Evolutionary conservation across 2,797 vertebrate species (phyloP).

Genomic region (Decapterus maruadsi): DNA sequence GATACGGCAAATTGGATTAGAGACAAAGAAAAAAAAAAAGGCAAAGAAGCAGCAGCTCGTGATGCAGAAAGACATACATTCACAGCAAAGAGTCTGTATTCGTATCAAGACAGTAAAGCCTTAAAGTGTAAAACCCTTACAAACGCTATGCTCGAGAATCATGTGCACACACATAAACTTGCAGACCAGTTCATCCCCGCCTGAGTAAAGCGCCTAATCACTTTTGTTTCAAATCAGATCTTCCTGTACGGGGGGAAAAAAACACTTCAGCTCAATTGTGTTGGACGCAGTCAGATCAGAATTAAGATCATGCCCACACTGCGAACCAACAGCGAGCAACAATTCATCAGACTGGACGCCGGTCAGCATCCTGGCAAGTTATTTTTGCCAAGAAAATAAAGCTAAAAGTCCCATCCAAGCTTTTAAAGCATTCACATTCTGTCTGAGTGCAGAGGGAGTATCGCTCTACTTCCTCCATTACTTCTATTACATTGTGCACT

Average conservation of each 20-base stretch:
- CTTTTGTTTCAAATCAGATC: constrained; percentile 47
- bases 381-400: constrained; percentile 47
- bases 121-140: not conserved
- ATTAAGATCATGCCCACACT: constrained; percentile 18
- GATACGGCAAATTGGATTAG: not conserved
- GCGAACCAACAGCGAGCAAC: constrained; percentile 17
- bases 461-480: constrained; percentile 56
- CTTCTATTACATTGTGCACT: constrained; percentile 48
- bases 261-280: constrained; percentile 71
- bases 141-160: constrained; percentile 1
- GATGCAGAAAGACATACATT: not conserved
- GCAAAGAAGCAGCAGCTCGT: constrained; percentile 3
- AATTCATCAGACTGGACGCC: constrained; percentile 20
- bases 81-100: not conserved
- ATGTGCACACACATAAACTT: constrained; percentile 3
- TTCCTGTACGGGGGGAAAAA: constrained; percentile 55
- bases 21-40: constrained; percentile 1
- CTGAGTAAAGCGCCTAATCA: constrained; percentile 51
- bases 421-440: constrained; percentile 48
- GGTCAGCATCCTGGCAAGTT: constrained; percentile 17
- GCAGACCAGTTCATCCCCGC: constrained; percentile 20
- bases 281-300: constrained; percentile 40
- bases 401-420: constrained; percentile 35
- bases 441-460: constrained; percentile 36
- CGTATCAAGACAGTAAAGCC: not conserved